These are phyloP conservation scores for Oligia strigilis DNA, from an alignment of 2,888 invertebrate genomes.

Conservation along the genomic window DNA sequence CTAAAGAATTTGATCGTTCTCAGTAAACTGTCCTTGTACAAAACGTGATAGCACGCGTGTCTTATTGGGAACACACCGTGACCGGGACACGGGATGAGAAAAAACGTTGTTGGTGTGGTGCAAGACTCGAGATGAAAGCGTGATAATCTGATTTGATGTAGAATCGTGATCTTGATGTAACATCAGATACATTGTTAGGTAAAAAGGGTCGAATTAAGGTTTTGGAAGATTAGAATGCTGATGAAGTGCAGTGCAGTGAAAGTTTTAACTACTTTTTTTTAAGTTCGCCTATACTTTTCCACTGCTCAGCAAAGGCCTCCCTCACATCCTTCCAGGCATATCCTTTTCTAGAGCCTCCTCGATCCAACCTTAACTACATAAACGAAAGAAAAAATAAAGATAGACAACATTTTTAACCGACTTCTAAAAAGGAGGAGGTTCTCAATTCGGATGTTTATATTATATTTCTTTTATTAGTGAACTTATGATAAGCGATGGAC, in stretches of 20 bases:
- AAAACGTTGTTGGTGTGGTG: slow-evolving; percentile 51
- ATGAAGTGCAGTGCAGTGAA: background rate
- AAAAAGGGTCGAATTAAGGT: background rate
- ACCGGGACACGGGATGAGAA: slow-evolving; percentile 61
- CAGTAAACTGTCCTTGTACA: slow-evolving; percentile 50
- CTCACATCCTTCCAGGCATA: background rate
- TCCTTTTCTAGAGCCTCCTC: background rate
- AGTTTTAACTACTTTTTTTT: background rate
- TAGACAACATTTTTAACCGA: no score
- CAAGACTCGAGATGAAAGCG: slow-evolving; percentile 39
- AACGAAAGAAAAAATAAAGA: background rate
- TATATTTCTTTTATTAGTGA: no score
- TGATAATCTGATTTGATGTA: background rate
- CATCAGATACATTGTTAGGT: background rate
- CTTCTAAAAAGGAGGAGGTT: no score
- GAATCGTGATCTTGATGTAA: slow-evolving; percentile 16
- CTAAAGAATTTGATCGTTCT: slow-evolving; percentile 55
- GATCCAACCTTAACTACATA: background rate
- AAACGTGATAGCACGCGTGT: slow-evolving; percentile 66
- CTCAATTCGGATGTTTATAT: no score
- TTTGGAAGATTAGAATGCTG: background rate
- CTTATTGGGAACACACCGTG: slow-evolving; percentile 65
- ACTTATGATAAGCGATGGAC: no score
- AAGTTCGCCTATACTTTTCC: background rate
- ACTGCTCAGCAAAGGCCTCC: background rate